Conservation (phyloP, 2,888 invertebrate species). For the Microctonus hyperodae region DNA sequence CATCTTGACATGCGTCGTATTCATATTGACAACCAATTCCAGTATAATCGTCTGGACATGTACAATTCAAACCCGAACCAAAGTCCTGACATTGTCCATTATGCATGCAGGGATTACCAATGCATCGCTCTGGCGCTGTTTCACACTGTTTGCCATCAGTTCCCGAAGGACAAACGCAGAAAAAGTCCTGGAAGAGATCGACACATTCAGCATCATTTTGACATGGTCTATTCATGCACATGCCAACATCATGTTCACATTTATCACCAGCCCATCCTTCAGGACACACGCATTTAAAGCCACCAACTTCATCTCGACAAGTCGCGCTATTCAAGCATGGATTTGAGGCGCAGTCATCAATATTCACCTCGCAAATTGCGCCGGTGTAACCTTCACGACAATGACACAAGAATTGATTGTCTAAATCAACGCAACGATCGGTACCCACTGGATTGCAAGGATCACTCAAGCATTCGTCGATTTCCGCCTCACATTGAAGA, state of each 20-base stretch:
- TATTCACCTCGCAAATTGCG: constrained; percentile 81
- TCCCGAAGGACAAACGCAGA: constrained; percentile 93
- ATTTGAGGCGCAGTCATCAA: constrained; percentile 84
- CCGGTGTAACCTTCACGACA: constrained; percentile 92
- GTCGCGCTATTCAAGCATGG: constrained; percentile 91
- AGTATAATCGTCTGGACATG: constrained; percentile 84
- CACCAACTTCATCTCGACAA: constrained; percentile 85
- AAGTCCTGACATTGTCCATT: constrained; percentile 95
- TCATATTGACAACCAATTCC: constrained; percentile 94
- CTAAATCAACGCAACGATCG: constrained; percentile 86
- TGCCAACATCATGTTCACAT: constrained; percentile 88
- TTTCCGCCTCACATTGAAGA: constrained; percentile 91
- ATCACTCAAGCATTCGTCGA: constrained; percentile 90
- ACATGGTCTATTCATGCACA: constrained; percentile 86
- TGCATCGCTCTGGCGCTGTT: constrained; percentile 93
- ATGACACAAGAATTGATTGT: constrained; percentile 85
- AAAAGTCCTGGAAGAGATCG: constrained; percentile 89
- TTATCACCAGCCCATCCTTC: constrained; percentile 87
- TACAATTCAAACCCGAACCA: constrained; percentile 93
- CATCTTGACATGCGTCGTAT: constrained; percentile 89
- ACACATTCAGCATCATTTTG: constrained; percentile 93
- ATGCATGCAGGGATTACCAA: constrained; percentile 93
- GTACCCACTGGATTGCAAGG: constrained; percentile 92
- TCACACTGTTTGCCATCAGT: constrained; percentile 97
- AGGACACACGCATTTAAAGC: constrained; percentile 82